phyloP scores from a whole-genome alignment of 2,113 vertebrate species.

The Microcebus tavaratra region DNA sequence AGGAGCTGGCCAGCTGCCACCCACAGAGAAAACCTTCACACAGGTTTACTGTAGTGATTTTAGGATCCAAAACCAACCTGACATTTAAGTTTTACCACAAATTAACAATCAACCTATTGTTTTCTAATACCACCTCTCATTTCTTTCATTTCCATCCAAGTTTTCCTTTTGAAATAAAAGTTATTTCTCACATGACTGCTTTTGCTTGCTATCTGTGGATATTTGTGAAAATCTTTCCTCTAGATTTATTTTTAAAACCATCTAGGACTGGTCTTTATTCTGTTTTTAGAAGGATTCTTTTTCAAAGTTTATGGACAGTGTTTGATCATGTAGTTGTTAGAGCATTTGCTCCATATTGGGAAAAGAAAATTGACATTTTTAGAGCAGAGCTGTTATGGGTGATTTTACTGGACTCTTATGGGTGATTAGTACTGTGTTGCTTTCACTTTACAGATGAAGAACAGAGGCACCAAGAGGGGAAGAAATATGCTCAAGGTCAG shows the following conservation, averaged over 20 bases:
- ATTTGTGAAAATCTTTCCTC: conserved; percentile 7
- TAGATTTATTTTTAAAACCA: neutral
- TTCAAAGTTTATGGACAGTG: neutral
- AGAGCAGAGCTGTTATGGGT: neutral
- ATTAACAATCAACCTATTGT: conserved; percentile 46
- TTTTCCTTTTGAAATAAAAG: conserved; percentile 19
- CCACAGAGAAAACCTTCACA: neutral
- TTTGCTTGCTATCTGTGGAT: neutral
- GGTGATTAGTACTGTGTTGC: neutral
- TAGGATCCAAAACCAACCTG: conserved; percentile 33
- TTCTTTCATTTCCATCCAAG: conserved; percentile 55
- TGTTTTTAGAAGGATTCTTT: neutral
- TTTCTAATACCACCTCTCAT: neutral
- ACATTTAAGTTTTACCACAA: conserved; percentile 28
- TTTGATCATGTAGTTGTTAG: neutral
- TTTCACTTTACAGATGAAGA: neutral
- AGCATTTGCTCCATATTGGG: neutral
- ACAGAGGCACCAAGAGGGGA: neutral
- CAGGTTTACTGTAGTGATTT: neutral
- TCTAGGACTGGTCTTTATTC: neutral
- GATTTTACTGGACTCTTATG: neutral
- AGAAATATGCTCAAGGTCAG: neutral
- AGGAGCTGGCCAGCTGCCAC: neutral
- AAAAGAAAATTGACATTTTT: neutral
- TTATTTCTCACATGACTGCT: neutral